Percentiles rank a stretch among this genome's conserved stretches.
These are phyloP conservation scores for Tiphia femorata DNA, from an alignment of 2,888 invertebrate species.

Conservation along the genomic window DNA sequence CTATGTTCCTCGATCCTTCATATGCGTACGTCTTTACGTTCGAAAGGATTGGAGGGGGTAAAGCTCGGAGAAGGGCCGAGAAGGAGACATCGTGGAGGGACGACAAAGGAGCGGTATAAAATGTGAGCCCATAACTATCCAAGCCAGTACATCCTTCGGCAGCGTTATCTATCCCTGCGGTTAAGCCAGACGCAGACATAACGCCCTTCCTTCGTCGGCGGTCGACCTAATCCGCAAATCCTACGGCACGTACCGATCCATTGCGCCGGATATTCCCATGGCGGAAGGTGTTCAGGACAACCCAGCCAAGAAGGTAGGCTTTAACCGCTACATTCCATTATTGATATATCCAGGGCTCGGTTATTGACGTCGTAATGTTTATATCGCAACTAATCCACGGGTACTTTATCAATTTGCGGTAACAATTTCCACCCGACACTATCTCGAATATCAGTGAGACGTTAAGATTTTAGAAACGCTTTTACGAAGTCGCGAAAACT, in stretches of 20 bases:
- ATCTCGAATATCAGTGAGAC: too few species aligned
- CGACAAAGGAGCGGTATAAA: slow-evolving; percentile 26
- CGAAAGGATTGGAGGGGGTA: too few species aligned
- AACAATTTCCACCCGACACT: too few species aligned
- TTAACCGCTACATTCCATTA: slow-evolving; percentile 18
- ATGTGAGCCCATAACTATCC: slow-evolving; percentile 40
- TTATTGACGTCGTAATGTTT: not conserved
- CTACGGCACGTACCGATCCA: slow-evolving; percentile 42
- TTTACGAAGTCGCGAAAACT: too few species aligned
- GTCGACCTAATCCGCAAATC: slow-evolving; percentile 48
- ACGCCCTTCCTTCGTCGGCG: slow-evolving; percentile 30
- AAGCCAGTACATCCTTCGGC: slow-evolving; percentile 32
- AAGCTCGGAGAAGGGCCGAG: too few species aligned
- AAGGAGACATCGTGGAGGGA: too few species aligned
- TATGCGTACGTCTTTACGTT: too few species aligned
- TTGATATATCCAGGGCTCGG: slow-evolving; percentile 27
- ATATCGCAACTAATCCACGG: not conserved
- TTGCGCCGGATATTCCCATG: slow-evolving; percentile 35
- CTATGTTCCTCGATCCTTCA: too few species aligned
- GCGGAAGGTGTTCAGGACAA: slow-evolving; percentile 18
- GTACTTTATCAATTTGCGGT: slow-evolving; percentile 1
- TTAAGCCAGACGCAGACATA: slow-evolving; percentile 45
- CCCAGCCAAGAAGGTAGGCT: slow-evolving; percentile 14
- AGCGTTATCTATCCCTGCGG: slow-evolving; percentile 45
- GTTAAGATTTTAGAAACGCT: too few species aligned